Percentiles rank a stretch among this genome's conserved stretches.
These are phyloP conservation scores for Pammene fasciana DNA, from an alignment of 2,888 invertebrate species.

Conservation along the genomic window DNA sequence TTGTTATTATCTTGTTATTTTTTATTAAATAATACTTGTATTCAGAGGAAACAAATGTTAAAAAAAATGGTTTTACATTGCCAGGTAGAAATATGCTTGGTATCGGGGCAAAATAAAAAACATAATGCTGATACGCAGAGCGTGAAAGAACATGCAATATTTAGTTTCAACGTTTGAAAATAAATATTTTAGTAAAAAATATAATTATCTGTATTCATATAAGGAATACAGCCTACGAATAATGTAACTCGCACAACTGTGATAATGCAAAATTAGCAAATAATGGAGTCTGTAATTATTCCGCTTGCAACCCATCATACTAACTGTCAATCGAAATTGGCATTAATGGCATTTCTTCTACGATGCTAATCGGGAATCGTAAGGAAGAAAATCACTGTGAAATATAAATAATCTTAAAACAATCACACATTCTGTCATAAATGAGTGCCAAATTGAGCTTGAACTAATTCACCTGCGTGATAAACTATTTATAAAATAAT, in stretches of 20 bases:
- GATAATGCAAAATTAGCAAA: no score
- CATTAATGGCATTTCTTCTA: neutral
- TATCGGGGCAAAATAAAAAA: neutral
- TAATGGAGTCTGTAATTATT: neutral
- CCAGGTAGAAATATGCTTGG: neutral
- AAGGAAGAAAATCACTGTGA: slow-evolving; percentile 16
- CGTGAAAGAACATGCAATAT: neutral
- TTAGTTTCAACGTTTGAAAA: neutral
- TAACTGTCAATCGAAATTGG: slow-evolving; percentile 29
- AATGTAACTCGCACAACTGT: no score
- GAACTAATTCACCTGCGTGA: slow-evolving; percentile 43
- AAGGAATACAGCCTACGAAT: no score
- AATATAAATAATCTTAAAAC: slow-evolving; percentile 21
- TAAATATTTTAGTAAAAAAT: neutral
- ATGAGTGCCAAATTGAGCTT: slow-evolving; percentile 30
- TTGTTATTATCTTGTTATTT: neutral
- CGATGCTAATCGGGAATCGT: slow-evolving; percentile 26
- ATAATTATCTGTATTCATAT: no score
- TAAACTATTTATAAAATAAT: slow-evolving; percentile 49
- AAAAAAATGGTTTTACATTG: neutral
- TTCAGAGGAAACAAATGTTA: neutral
- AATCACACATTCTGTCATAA: slow-evolving; percentile 30
- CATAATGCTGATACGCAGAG: neutral
- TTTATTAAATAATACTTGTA: neutral
- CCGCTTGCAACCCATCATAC: neutral